A percentile compares a stretch with the other conserved stretches of the same genome.
These are phyloP conservation scores for Brevimyrus niger DNA, from an alignment of 2,113 vertebrate genomes.

Conservation along the genomic window DNA sequence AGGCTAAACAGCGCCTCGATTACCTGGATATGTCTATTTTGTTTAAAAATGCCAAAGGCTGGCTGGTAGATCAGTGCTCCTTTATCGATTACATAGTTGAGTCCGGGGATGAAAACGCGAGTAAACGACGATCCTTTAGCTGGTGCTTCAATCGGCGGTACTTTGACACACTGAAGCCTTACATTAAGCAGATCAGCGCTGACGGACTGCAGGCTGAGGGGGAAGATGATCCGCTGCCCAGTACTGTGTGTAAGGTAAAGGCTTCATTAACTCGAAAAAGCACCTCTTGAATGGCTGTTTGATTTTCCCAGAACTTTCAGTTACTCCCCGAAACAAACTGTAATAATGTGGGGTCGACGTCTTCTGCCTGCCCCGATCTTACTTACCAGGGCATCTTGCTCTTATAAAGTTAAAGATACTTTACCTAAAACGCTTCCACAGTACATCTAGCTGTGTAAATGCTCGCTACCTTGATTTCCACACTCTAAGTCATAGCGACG, in stretches of 20 bases:
- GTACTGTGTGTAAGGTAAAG: not conserved
- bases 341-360: not conserved
- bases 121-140: not conserved
- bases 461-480: not conserved
- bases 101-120: not conserved
- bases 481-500: not conserved
- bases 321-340: not conserved
- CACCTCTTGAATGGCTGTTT: not conserved
- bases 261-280: not conserved
- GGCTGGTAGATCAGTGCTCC: not conserved
- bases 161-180: not conserved
- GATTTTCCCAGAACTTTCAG: not conserved
- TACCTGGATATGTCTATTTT: not conserved
- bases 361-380: not conserved
- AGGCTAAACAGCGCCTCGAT: not conserved
- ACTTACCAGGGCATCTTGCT: not conserved
- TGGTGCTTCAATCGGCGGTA: not conserved
- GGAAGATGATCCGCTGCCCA: not conserved
- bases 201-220: not conserved
- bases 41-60: not conserved
- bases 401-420: too few relatives aligned
- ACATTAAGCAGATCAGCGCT: not conserved
- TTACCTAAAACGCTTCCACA: too few relatives aligned
- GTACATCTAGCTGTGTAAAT: not conserved
- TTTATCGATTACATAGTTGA: not conserved